A percentile compares a stretch with the other conserved stretches of the same genome.
Evolutionary conservation across 2,888 invertebrate species (phyloP).

Genomic region (Rhagonycha fulva): DNA sequence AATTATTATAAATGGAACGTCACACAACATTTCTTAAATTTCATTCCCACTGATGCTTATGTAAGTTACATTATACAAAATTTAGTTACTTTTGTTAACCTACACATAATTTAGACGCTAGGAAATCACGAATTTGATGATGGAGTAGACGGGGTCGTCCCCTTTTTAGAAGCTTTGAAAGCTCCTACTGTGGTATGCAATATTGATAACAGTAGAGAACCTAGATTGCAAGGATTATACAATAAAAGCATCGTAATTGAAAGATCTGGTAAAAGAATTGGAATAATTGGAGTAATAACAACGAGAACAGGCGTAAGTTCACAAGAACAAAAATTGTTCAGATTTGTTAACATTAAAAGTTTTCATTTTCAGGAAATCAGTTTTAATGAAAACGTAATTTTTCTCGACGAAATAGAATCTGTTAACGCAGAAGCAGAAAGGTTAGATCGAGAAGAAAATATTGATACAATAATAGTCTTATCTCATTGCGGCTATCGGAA

Average conservation of each 20-base stretch:
- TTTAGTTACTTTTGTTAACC: no score
- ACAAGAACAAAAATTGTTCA: neutral
- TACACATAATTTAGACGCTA: conserved; percentile 63
- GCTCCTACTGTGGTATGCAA: conserved; percentile 76
- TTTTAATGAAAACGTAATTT: conserved; percentile 66
- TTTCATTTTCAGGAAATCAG: conserved; percentile 63
- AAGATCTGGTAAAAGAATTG: conserved; percentile 68
- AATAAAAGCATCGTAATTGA: conserved; percentile 68
- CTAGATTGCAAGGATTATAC: conserved; percentile 64
- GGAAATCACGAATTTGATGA: conserved; percentile 90
- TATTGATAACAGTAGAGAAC: conserved; percentile 72
- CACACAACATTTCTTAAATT: conserved; percentile 75
- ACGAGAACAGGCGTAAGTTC: conserved; percentile 65
- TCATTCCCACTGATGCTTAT: conserved; percentile 76
- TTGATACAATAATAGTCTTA: conserved; percentile 80
- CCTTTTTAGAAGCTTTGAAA: conserved; percentile 67
- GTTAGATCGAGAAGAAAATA: conserved; percentile 62
- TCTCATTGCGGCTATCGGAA: conserved; percentile 79
- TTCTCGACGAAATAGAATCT: conserved; percentile 69
- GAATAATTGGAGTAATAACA: conserved; percentile 78
- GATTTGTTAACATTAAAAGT: no score
- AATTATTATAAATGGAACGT: conserved; percentile 74
- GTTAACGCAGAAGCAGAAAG: conserved; percentile 70
- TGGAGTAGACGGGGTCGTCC: conserved; percentile 70
- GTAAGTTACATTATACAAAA: conserved; percentile 51